Conservation (phyloP, 2,888 invertebrate species). For the Globia sparganii region DNA sequence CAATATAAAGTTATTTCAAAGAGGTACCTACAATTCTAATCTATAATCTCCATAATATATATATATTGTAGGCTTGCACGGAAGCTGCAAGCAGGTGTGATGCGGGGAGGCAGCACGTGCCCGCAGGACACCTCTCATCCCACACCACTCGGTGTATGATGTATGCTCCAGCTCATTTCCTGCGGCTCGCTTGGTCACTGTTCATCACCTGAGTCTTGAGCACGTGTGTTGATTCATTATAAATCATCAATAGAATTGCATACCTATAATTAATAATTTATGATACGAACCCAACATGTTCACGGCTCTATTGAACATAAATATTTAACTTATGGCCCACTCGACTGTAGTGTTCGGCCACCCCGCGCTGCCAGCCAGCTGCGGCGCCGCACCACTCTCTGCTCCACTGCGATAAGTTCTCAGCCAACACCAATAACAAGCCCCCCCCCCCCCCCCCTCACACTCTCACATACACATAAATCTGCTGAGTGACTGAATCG, state of each 20-base stretch:
- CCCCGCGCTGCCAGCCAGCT: too few relatives aligned
- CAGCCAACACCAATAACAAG: constrained; percentile 37
- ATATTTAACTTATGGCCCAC: not conserved
- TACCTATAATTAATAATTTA: too few relatives aligned
- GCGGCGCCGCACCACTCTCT: not conserved
- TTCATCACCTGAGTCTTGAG: not conserved
- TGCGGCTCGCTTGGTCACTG: constrained; percentile 4
- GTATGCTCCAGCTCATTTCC: constrained; percentile 17
- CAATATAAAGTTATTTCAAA: not conserved
- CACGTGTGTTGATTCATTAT: not conserved
- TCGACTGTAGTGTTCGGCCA: not conserved
- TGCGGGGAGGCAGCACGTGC: not conserved
- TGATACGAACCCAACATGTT: not conserved
- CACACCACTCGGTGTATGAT: constrained; percentile 4
- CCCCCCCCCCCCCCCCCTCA: not conserved
- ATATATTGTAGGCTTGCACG: not conserved
- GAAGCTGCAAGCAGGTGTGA: too few relatives aligned
- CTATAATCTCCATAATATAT: not conserved
- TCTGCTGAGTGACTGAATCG: constrained; percentile 47
- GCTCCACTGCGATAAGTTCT: constrained; percentile 23
- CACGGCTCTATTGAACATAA: not conserved
- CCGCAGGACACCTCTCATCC: not conserved
- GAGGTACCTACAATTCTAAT: not conserved
- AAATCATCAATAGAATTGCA: constrained; percentile 4
- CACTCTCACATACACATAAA: constrained; percentile 57